A percentile compares a stretch with the other conserved stretches of the same genome.
These are phyloP conservation scores for Grantiella picta DNA, from an alignment of 2,113 vertebrate species.

Conservation along the genomic window DNA sequence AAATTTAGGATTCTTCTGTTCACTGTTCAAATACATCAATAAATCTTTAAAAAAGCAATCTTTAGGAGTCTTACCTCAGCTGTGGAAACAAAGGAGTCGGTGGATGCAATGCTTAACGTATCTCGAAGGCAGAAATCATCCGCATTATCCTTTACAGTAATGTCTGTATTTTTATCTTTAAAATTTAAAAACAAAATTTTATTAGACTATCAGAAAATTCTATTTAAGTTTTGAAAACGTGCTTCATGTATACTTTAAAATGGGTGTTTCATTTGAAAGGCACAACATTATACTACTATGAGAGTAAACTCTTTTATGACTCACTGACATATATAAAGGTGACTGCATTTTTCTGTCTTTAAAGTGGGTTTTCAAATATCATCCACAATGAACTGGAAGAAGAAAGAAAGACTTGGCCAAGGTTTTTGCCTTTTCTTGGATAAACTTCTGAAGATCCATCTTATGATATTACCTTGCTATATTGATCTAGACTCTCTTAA, in stretches of 20 bases:
- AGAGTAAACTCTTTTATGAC: background rate
- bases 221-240: background rate
- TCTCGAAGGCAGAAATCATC: constrained; percentile 85
- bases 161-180: constrained; percentile 82
- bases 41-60: background rate
- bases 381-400: background rate
- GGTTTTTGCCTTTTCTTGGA: background rate
- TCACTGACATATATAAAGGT: background rate
- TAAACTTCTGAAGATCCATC: background rate
- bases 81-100: constrained; percentile 90
- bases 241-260: background rate
- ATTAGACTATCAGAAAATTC: background rate
- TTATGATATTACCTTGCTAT: background rate
- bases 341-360: background rate
- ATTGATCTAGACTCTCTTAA: background rate
- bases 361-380: background rate
- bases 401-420: background rate
- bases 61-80: constrained; percentile 81
- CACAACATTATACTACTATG: background rate
- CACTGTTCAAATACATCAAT: background rate
- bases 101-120: constrained; percentile 85
- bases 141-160: constrained; percentile 72
- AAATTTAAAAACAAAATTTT: background rate
- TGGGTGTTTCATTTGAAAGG: background rate
- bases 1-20: background rate